A percentile compares a stretch with the other conserved stretches of the same genome.
These are phyloP conservation scores for Dissostichus mawsoni DNA, from an alignment of 2,113 vertebrate genomes.

Conservation along the genomic window DNA sequence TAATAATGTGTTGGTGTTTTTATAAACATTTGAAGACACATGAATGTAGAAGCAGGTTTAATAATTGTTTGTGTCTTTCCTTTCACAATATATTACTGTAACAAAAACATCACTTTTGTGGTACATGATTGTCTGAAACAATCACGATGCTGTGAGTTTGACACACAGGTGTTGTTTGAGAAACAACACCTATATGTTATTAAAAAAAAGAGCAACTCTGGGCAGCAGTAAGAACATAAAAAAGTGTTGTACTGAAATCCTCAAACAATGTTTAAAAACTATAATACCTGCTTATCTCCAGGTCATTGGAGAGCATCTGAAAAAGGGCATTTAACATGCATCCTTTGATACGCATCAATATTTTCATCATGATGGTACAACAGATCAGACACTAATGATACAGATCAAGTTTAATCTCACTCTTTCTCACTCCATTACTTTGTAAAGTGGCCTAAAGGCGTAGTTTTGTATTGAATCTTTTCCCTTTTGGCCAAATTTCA, in stretches of 20 bases:
- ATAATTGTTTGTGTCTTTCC: neutral
- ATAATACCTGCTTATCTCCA: neutral
- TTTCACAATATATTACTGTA: neutral
- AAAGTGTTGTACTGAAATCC: neutral
- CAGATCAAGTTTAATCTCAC: neutral
- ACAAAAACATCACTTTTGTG: neutral
- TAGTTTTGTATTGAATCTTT: conserved; percentile 20
- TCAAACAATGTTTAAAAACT: neutral
- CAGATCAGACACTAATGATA: conserved; percentile 16
- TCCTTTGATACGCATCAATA: conserved; percentile 14
- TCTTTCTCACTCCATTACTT: neutral
- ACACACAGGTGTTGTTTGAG: neutral
- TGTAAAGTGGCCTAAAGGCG: neutral
- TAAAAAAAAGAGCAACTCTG: neutral
- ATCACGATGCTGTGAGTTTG: neutral
- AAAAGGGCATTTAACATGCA: conserved; percentile 17
- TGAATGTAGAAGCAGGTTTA: neutral
- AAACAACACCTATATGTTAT: neutral
- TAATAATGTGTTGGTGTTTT: neutral
- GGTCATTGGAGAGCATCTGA: neutral
- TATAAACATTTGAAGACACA: neutral
- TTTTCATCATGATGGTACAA: neutral
- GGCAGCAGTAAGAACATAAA: neutral
- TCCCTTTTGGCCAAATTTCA: neutral
- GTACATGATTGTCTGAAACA: neutral